phyloP scores from a whole-genome alignment of 2,888 invertebrate genomes.

The Cosmia trapezina region DNA sequence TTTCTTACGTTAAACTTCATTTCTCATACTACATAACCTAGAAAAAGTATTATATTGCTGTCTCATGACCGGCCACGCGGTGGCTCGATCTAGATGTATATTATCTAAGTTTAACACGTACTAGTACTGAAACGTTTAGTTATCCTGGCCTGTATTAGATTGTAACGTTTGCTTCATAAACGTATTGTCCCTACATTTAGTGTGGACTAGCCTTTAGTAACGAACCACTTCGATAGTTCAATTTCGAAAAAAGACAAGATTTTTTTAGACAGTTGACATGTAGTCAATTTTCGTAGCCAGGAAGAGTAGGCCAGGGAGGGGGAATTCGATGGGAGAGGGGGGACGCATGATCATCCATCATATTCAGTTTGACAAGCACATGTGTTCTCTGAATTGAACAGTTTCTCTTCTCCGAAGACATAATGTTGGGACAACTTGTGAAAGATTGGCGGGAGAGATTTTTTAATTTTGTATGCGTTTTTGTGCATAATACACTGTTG shows the following conservation, averaged over 20 bases:
- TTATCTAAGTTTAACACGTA: too few species aligned
- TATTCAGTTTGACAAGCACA: conserved; percentile 84
- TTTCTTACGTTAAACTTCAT: too few species aligned
- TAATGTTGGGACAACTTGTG: conserved; percentile 47
- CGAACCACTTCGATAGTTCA: conserved; percentile 15
- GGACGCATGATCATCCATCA: conserved; percentile 76
- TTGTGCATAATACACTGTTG: too few species aligned
- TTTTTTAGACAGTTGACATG: conserved; percentile 59
- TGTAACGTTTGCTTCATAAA: background rate
- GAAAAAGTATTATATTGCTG: too few species aligned
- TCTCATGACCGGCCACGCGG: too few species aligned
- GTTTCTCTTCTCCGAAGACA: conserved; percentile 70
- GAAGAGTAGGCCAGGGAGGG: conserved; percentile 57
- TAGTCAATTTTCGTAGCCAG: conserved; percentile 68
- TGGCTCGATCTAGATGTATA: too few species aligned
- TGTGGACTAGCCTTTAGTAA: background rate
- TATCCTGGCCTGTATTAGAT: too few species aligned
- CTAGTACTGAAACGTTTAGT: too few species aligned
- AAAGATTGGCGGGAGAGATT: conserved; percentile 16
- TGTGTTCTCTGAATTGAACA: conserved; percentile 83
- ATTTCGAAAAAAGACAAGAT: conserved; percentile 28
- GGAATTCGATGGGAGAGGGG: conserved; percentile 47
- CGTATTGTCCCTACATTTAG: background rate
- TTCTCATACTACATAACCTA: too few species aligned
- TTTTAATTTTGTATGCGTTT: background rate